Conservation (phyloP, 2,797 vertebrate species). For the Smutsia gigantea region DNA sequence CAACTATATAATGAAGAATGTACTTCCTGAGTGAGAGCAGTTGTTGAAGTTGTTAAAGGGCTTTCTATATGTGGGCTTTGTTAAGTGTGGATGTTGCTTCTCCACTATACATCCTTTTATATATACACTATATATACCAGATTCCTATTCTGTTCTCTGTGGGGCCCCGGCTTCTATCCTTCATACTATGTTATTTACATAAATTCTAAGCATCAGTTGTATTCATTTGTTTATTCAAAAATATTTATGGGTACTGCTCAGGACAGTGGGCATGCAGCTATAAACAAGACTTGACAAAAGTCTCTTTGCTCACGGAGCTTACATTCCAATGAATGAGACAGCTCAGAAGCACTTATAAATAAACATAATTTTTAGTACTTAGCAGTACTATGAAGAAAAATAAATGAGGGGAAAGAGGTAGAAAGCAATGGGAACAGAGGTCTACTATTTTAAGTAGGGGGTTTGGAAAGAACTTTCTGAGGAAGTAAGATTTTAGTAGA, state of each 20-base stretch:
- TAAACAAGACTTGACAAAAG: not conserved
- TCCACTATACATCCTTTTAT: not conserved
- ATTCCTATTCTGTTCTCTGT: not conserved
- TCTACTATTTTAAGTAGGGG: not conserved
- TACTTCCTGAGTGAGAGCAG: conserved; percentile 13
- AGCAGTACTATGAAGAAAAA: not conserved
- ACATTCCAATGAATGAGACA: not conserved
- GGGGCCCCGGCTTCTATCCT: not conserved
- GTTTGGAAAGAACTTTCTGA: conserved; percentile 29
- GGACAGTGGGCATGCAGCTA: not conserved
- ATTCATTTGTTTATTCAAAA: not conserved
- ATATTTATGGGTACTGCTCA: not conserved
- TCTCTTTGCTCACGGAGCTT: not conserved
- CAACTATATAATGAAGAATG: not conserved
- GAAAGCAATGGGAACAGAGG: not conserved
- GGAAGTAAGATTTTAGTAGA: conserved; percentile 32
- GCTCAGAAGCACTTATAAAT: not conserved
- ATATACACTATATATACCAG: too few relatives aligned
- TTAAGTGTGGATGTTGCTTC: not conserved
- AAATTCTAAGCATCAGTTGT: not conserved
- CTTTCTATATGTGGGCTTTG: not conserved
- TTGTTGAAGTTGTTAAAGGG: conserved; percentile 49
- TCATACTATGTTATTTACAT: not conserved
- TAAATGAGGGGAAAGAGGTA: not conserved
- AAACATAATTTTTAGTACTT: conserved; percentile 43